Percentiles rank a stretch among this genome's conserved stretches.
Conservation (phyloP, 1,140 invertebrate species). For the Bicyclus anynana region DNA sequence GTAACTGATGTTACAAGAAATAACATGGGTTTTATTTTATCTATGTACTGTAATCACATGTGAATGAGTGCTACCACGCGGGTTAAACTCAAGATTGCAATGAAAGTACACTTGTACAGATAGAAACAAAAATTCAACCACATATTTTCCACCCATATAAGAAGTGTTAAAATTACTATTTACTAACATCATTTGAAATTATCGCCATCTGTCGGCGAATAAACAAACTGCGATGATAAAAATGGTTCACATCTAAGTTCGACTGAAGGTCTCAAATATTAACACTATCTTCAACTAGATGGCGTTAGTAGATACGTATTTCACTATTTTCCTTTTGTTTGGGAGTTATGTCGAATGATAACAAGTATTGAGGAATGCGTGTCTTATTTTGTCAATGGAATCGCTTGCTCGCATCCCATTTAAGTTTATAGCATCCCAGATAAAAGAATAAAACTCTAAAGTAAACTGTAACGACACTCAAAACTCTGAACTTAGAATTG, state of each 20-base stretch:
- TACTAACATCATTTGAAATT: too few relatives aligned
- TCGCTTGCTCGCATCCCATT: background rate
- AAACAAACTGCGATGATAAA: background rate
- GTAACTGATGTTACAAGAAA: too few relatives aligned
- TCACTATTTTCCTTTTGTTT: conserved; percentile 1
- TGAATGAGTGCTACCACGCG: too few relatives aligned
- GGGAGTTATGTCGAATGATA: conserved; percentile 11
- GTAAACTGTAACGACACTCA: background rate
- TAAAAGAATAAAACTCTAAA: background rate
- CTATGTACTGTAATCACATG: too few relatives aligned
- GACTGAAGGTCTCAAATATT: background rate
- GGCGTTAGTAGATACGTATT: background rate
- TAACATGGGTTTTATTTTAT: too few relatives aligned
- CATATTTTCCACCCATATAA: too few relatives aligned
- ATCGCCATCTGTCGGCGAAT: background rate
- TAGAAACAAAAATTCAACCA: too few relatives aligned
- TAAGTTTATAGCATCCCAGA: background rate
- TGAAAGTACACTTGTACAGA: too few relatives aligned
- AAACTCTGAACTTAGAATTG: background rate
- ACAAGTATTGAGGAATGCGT: conserved; percentile 8
- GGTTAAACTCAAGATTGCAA: too few relatives aligned
- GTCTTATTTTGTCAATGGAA: conserved; percentile 6
- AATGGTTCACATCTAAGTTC: background rate
- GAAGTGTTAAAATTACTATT: too few relatives aligned
- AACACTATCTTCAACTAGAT: conserved; percentile 1